These are phyloP conservation scores for Acanthis flammea DNA, from an alignment of 2,797 vertebrate species.

Conservation along the genomic window DNA sequence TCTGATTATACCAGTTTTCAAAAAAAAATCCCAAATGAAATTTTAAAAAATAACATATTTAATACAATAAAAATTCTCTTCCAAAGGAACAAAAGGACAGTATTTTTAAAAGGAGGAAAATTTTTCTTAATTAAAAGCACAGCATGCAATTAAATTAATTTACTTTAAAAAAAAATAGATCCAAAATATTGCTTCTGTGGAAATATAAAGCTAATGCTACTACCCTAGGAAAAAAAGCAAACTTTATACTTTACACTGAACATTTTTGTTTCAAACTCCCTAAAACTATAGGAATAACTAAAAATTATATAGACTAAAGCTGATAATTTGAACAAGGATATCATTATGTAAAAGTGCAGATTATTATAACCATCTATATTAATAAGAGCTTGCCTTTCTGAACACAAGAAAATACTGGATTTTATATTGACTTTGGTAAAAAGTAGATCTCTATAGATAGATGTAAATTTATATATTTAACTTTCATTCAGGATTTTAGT, in stretches of 20 bases:
- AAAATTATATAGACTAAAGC: not conserved
- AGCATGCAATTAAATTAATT: not conserved
- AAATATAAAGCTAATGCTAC: not conserved
- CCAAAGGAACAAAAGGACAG: not conserved
- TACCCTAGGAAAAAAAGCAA: not conserved
- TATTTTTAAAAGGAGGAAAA: not conserved
- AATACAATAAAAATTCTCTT: not conserved
- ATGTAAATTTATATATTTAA: not conserved
- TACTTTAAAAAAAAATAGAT: not conserved
- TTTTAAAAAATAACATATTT: not conserved
- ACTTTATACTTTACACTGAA: not conserved
- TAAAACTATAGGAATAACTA: not conserved
- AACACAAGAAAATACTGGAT: not conserved
- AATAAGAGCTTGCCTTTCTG: not conserved
- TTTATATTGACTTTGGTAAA: not conserved
- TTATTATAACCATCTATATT: not conserved
- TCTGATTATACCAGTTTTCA: not conserved
- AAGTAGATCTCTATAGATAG: not conserved
- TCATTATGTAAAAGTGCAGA: not conserved
- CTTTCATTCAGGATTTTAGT: not conserved
- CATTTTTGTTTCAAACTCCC: not conserved
- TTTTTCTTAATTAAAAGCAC: not conserved
- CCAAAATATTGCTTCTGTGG: not conserved
- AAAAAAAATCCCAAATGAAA: not conserved
- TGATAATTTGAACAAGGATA: not conserved